A percentile compares a stretch with the other conserved stretches of the same genome.
These are phyloP conservation scores for Mobula birostris DNA, from an alignment of 2,113 vertebrate species.

Conservation along the genomic window DNA sequence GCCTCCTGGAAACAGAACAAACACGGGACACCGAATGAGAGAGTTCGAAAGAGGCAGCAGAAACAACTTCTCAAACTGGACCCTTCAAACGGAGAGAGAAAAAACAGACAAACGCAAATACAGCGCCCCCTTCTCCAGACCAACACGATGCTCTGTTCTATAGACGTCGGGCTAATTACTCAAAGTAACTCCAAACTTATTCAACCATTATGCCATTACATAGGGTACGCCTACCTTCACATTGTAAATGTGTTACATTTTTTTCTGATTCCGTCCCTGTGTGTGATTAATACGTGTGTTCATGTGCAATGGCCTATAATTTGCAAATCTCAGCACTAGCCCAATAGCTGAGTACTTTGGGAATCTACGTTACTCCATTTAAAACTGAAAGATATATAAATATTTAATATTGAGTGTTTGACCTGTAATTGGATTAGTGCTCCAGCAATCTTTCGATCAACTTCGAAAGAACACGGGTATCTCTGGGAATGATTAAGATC, in stretches of 20 bases:
- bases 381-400: not conserved
- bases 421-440: not conserved
- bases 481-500: not conserved
- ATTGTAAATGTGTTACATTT: no score
- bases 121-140: not conserved
- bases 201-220: not conserved
- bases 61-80: no score
- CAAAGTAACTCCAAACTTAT: not conserved
- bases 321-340: not conserved
- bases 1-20: conserved; percentile 72
- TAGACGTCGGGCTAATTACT: not conserved
- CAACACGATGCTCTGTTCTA: not conserved
- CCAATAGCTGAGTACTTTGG: not conserved
- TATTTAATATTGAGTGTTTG: not conserved
- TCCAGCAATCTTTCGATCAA: not conserved
- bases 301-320: not conserved
- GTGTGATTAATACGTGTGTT: not conserved
- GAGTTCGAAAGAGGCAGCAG: not conserved
- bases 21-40: not conserved
- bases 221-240: not conserved
- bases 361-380: not conserved
- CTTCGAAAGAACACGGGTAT: not conserved
- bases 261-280: not conserved
- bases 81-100: no score
- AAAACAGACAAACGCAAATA: not conserved